Evolutionary conservation across 2,888 invertebrate genomes (phyloP).

Genomic region (Epinotia ramella): DNA sequence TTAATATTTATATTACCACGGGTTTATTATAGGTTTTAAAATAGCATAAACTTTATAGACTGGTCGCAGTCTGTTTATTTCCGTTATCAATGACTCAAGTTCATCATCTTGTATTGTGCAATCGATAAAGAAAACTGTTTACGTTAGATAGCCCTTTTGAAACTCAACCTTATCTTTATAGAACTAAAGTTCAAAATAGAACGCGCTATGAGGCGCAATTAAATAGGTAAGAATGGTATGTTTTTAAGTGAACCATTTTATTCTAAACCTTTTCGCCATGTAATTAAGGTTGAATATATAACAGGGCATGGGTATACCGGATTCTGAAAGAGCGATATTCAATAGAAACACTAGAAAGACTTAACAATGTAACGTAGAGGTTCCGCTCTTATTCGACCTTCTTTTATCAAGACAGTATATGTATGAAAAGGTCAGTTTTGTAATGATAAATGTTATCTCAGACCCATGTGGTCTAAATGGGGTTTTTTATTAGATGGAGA

Average conservation of each 20-base stretch:
- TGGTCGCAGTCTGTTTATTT: neutral
- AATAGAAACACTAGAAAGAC: no score
- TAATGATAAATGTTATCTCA: no score
- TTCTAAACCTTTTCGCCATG: neutral
- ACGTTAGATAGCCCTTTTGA: no score
- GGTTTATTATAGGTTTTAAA: neutral
- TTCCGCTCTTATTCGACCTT: neutral
- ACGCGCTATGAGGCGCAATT: no score
- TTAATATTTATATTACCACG: no score
- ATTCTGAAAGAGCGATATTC: neutral
- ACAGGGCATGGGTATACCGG: neutral
- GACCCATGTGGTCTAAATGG: no score
- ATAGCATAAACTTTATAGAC: neutral
- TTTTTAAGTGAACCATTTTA: neutral
- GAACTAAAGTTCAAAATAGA: neutral
- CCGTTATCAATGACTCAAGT: conserved; percentile 20
- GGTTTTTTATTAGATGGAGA: no score
- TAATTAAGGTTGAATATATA: neutral
- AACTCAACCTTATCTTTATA: neutral
- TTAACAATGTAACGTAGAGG: no score
- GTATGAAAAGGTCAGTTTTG: no score
- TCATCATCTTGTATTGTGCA: conserved; percentile 21
- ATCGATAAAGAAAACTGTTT: conserved; percentile 3
- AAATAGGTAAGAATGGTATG: no score
- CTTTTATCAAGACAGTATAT: neutral